These are phyloP conservation scores for Brachyhypopomus gauderio DNA, from an alignment of 2,113 vertebrate genomes.

Conservation along the genomic window DNA sequence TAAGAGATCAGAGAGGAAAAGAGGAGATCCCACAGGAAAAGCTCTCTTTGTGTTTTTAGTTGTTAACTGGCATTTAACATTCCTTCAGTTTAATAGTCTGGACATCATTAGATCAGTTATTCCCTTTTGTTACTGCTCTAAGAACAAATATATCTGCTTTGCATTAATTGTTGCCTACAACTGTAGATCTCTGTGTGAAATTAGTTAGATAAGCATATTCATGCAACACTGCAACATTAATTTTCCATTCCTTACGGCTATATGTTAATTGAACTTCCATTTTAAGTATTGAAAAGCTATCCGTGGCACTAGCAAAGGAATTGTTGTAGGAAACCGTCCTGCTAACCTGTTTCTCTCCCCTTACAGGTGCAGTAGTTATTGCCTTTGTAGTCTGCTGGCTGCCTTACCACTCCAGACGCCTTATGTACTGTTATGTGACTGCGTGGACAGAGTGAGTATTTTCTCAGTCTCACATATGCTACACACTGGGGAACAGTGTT, in stretches of 20 bases:
- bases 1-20: too few relatives aligned
- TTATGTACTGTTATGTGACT: constrained; percentile 94
- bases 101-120: background rate
- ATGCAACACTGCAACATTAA: background rate
- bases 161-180: background rate
- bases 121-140: background rate
- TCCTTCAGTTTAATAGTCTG: background rate
- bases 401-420: constrained; percentile 89
- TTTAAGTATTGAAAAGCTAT: background rate
- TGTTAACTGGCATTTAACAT: background rate
- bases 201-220: background rate
- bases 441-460: constrained; percentile 90
- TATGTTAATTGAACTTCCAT: background rate
- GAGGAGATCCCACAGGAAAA: too few relatives aligned
- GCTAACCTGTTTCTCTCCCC: background rate
- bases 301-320: background rate
- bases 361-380: constrained; percentile 88
- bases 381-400: constrained; percentile 97
- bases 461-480: background rate
- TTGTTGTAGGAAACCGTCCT: background rate
- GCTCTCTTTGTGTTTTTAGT: too few relatives aligned
- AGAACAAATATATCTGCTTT: background rate
- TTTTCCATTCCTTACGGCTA: background rate
- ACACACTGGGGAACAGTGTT: background rate
- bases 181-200: background rate